Conservation (phyloP, 92 coral and sea anemone species). For the Hydrozoanthus gracilis region DNA sequence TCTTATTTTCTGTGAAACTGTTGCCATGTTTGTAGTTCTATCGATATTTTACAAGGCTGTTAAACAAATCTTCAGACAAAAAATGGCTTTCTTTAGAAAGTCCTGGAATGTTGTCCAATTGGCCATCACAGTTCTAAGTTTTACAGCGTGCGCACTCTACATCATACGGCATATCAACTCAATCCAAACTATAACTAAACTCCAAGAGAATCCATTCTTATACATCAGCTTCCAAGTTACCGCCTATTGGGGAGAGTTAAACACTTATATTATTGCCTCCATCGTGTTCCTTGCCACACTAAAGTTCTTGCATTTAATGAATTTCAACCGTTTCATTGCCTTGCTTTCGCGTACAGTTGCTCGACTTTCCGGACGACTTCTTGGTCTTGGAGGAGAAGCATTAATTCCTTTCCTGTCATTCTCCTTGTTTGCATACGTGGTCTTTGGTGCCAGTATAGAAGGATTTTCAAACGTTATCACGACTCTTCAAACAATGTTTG, state of each 20-base stretch:
- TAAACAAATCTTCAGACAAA: conserved; percentile 45
- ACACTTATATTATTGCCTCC: conserved; percentile 57
- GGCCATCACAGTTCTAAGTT: conserved; percentile 43
- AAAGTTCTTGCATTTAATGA: conserved; percentile 67
- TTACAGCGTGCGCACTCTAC: conserved; percentile 61
- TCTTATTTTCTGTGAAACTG: conserved; percentile 59
- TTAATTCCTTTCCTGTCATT: conserved; percentile 58
- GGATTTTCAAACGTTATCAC: conserved; percentile 44
- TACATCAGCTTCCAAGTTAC: conserved; percentile 63
- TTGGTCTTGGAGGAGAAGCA: conserved; percentile 57
- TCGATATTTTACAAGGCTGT: conserved; percentile 45
- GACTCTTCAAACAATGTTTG: conserved; percentile 64
- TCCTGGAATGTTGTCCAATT: conserved; percentile 62
- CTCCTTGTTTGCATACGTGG: conserved; percentile 58
- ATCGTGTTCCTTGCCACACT: conserved; percentile 71
- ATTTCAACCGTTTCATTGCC: conserved; percentile 66
- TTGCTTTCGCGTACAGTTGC: conserved; percentile 58
- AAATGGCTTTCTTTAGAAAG: conserved; percentile 50
- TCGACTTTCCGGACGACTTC: conserved; percentile 43
- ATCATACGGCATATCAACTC: conserved; percentile 55
- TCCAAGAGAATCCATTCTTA: conserved; percentile 62
- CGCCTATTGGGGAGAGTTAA: conserved; percentile 62
- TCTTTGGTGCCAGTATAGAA: conserved; percentile 59
- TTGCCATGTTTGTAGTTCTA: conserved; percentile 47
- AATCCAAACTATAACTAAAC: conserved; percentile 50